Evolutionary conservation across 2,113 vertebrate genomes (phyloP).

Genomic region (Salvelinus alpinus): DNA sequence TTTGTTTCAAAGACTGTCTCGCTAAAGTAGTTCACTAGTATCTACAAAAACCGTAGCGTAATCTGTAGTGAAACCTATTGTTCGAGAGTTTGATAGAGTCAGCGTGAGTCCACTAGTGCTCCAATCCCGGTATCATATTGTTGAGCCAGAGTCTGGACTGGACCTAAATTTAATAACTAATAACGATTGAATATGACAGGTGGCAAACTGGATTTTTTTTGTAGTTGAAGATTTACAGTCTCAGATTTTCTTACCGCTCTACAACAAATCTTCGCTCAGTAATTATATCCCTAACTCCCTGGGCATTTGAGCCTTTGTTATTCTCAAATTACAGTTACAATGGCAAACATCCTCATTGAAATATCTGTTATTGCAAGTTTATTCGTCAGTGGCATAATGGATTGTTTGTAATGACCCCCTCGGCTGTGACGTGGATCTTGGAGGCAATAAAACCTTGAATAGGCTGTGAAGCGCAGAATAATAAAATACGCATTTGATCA

Average conservation of each 20-base stretch:
- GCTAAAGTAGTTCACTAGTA: too few species aligned
- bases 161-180: too few species aligned
- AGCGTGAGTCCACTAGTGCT: background rate
- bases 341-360: background rate
- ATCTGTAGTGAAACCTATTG: background rate
- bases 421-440: background rate
- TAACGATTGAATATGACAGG: background rate
- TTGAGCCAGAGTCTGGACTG: background rate
- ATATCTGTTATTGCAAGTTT: background rate
- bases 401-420: background rate
- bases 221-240: background rate
- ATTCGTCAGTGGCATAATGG: background rate
- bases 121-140: background rate
- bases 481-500: background rate
- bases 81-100: background rate
- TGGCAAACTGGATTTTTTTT: background rate
- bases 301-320: background rate
- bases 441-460: background rate
- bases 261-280: background rate
- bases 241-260: background rate
- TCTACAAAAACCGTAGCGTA: too few species aligned
- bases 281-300: background rate
- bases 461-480: background rate
- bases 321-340: background rate
- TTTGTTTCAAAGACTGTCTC: too few species aligned